phyloP scores from a whole-genome alignment of 2,113 vertebrate species.

The Calyptommatus sinebrachiatus region DNA sequence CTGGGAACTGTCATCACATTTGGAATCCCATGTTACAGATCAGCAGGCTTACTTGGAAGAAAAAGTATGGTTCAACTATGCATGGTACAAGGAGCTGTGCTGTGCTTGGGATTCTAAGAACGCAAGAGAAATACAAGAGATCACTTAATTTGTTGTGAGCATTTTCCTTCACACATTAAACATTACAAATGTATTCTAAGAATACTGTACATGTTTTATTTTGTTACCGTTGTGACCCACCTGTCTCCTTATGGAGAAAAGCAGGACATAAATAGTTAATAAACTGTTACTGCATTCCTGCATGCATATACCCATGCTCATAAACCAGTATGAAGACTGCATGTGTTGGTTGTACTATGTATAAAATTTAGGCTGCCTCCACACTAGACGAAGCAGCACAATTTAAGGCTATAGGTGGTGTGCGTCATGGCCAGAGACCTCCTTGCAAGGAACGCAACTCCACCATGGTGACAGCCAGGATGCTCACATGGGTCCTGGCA shows the following conservation, averaged over 20 bases:
- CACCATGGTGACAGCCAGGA: too few relatives aligned
- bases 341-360: not conserved
- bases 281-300: not conserved
- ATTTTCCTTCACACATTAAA: not conserved
- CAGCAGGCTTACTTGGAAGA: not conserved
- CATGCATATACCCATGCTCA: not conserved
- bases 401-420: too few relatives aligned
- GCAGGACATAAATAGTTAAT: too few relatives aligned
- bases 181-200: too few relatives aligned
- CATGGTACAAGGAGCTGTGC: not conserved
- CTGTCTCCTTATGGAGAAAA: too few relatives aligned
- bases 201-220: too few relatives aligned
- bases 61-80: conserved; percentile 22
- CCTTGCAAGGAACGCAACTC: too few relatives aligned
- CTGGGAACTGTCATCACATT: not conserved
- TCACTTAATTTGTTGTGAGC: not conserved
- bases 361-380: too few relatives aligned
- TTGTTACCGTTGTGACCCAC: too few relatives aligned
- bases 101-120: not conserved
- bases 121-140: not conserved
- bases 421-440: too few relatives aligned
- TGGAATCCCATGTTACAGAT: not conserved
- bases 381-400: too few relatives aligned
- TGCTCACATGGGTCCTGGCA: too few relatives aligned
- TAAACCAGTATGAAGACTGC: not conserved